phyloP scores from a whole-genome alignment of 2,113 vertebrate genomes.

The Columbina picui region DNA sequence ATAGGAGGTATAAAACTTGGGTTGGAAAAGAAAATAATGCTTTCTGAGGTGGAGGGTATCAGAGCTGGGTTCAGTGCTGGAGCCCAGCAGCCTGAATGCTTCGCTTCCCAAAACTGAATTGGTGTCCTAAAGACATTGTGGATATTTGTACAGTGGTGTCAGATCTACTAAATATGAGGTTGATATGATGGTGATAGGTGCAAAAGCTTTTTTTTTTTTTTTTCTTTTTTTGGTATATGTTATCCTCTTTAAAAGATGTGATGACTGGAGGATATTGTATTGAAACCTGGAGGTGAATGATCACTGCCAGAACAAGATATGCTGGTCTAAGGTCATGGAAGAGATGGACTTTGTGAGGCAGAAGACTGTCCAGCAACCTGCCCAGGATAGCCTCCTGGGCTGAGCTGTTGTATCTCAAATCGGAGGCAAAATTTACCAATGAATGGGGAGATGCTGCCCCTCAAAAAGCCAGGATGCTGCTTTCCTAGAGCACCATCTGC shows the following conservation, averaged over 20 bases:
- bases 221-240: not conserved
- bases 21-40: not conserved
- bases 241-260: not conserved
- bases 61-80: not conserved
- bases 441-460: not conserved
- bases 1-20: conserved; percentile 61
- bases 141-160: not conserved
- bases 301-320: not conserved
- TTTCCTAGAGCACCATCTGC: not conserved
- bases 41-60: not conserved
- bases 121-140: not conserved
- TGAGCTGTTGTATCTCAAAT: not conserved
- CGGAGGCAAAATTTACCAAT: not conserved
- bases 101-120: not conserved
- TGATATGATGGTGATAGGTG: not conserved
- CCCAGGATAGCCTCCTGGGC: not conserved
- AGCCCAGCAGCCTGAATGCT: not conserved
- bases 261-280: not conserved
- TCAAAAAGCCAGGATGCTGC: not conserved
- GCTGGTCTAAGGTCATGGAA: not conserved
- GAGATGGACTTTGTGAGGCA: rapidly evolving
- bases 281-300: not conserved
- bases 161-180: not conserved
- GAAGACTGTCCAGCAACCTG: not conserved
- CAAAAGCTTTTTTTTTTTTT: not conserved